Base-by-base conservation (phyloP, 2,888 invertebrate species). In the Pharmacophagus antenor region DNA sequence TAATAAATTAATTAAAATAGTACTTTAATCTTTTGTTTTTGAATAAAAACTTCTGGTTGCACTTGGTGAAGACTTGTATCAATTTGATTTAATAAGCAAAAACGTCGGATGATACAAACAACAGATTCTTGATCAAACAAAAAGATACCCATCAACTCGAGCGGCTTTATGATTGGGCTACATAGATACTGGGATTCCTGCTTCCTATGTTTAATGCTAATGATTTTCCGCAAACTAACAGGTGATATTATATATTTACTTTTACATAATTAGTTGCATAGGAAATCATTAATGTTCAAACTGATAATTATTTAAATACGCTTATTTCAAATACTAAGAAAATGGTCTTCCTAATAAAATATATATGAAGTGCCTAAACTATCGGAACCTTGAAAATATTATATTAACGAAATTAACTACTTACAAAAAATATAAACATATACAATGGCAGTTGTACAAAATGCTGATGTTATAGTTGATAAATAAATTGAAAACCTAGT, bases 191-290 rank as follows among this genome's bases (percentile, higher is more conserved):
- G 47, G 6, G 23, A 15, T 23, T 48, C 23, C 48, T 55, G 21
- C 47, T 55, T 55, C 55, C 55, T 47, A 55, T 55, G 25, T 55
- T 8, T 17, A 2, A 55, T 22, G 47, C 55, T 55, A 55, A 55
- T 55, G 55, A 27, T 46, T 55, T 55, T 55, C 55, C 55, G 48
- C 56, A 48, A 56, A 48, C 48, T 15, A 17, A 48, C 22, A 37
- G 31, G 21, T 48, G 56, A 56, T 48, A 48, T 23, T 56, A 56
- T 47, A 37, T 47, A 56, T 31, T 51, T 21, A 22, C 22, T 23
- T n/a, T 18, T 17, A 25, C 15, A 20, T 22, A 5, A 31, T 22
- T 37, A 37, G 37, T n/a, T n/a, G 37, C n/a, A n/a, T 8, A n/a
- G 37, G 5, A 15, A 37, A 37, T 37, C 5, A n/a, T 37, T 37